Base-by-base conservation (phyloP, 2,888 invertebrate species). In the Gnatocerus cornutus region DNA sequence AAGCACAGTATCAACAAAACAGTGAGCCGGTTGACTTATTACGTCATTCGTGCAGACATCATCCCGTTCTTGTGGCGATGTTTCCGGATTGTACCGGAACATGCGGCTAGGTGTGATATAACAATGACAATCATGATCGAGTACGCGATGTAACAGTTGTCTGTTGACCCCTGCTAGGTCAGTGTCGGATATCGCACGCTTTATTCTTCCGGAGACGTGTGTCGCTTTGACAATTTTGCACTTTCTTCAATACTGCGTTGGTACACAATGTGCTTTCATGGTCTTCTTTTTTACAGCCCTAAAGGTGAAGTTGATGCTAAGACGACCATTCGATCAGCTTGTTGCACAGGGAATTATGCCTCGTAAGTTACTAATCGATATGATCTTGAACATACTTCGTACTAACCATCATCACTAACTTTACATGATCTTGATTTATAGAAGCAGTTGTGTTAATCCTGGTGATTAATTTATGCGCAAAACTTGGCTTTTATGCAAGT, bases 281-380 rank as follows among this genome's bases (percentile, higher is more conserved):
- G 21, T 14, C 16, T 33, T 64, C 14, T 64, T 21, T 64, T 39
- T 89, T 91, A 76, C 92, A 98, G 98, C 98, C 82, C 90, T 98
- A 84, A 97, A 98, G 90, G 94, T 97, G 86, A 98, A 98, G 89
- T 88, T 98, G 87, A 94, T 97, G 93, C 91, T 96, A 86, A 89
- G 98, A 85, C 89, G 97, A 82, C 97, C 98, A 73, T 92, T 97
- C 84, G 96, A 93, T 86, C 97, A 98, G 87, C 90, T 98, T 80
- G 97, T 98, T 80, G 97, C 95, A 79, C 97, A 98, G 89, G 98
- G 98, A 86, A 98, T 99, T 84, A 95, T 98, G 92, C 98, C 98
- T 83, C 95, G 98, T 98, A 91, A 96, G 98, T 97, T 37, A 37
- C 6, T 37, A 37, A 21, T 21, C 27, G 16, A 21, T 21, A 21